Conservation (phyloP, 2,113 vertebrate species). For the Theristicus caerulescens region DNA sequence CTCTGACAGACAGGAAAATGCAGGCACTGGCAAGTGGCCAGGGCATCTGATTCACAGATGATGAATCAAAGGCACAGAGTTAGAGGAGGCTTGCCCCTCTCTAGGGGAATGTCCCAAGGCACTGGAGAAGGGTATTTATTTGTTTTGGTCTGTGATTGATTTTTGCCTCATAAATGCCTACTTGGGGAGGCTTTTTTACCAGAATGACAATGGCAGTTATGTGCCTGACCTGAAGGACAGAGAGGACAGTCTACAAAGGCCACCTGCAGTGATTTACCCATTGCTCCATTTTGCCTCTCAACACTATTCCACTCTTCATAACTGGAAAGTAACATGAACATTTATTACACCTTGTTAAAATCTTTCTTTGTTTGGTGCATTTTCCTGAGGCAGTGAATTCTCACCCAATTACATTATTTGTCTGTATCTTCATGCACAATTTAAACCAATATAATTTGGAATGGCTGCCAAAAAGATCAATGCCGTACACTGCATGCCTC, state of each 20-base stretch:
- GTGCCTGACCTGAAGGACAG: background rate
- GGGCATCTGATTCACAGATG: background rate
- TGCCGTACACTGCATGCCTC: background rate
- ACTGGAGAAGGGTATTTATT: background rate
- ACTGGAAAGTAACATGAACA: background rate
- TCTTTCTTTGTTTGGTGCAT: background rate
- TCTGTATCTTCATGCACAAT: background rate
- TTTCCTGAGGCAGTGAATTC: background rate
- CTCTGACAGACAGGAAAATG: background rate
- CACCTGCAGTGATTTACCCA: background rate
- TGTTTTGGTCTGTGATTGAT: background rate
- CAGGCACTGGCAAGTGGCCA: fast-evolving
- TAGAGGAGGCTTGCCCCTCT: background rate
- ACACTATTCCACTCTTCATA: background rate
- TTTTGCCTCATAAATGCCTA: background rate
- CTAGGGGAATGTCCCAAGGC: background rate
- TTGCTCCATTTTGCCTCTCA: background rate
- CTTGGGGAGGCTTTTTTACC: background rate
- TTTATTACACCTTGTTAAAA: background rate
- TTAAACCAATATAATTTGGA: background rate
- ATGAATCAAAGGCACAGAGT: background rate
- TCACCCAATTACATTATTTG: background rate
- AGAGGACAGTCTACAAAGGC: background rate
- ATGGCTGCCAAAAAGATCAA: background rate
- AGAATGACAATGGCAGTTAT: background rate